phyloP scores from a whole-genome alignment of 1,140 invertebrate genomes.

The Leptinotarsa undecemlineata region DNA sequence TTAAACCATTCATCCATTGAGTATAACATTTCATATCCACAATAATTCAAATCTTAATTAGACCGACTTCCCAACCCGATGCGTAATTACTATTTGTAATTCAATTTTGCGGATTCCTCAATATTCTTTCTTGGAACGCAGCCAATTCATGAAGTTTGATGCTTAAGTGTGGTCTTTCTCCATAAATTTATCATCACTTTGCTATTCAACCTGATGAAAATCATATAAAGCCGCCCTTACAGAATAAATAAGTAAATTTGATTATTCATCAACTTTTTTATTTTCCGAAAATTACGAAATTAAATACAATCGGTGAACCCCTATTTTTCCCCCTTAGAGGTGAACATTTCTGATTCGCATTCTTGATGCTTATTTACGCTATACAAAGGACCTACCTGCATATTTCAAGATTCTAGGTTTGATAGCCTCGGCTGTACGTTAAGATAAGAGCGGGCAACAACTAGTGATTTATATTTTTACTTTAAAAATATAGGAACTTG shows the following conservation, averaged over 20 bases:
- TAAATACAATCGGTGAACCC: too few species aligned
- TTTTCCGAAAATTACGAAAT: too few species aligned
- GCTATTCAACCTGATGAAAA: slow-evolving; percentile 2
- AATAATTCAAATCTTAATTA: slow-evolving; percentile 18
- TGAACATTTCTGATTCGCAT: too few species aligned
- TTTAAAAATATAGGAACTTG: too few species aligned
- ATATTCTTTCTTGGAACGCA: slow-evolving; percentile 10
- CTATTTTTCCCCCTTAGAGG: too few species aligned
- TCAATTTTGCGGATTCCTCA: slow-evolving; percentile 12
- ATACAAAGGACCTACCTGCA: too few species aligned
- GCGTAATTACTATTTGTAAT: slow-evolving; percentile 12
- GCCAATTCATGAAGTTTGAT: slow-evolving; percentile 5
- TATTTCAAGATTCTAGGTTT: too few species aligned
- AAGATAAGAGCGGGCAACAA: too few species aligned
- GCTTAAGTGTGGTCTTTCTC: not conserved
- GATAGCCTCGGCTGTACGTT: too few species aligned
- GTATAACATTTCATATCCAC: not conserved
- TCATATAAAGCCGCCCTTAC: slow-evolving; percentile 5
- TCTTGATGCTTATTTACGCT: too few species aligned
- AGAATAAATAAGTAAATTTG: not conserved
- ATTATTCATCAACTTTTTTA: not conserved
- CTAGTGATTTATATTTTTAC: too few species aligned
- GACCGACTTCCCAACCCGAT: slow-evolving; percentile 7
- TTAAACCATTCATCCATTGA: not conserved
- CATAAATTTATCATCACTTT: not conserved